These are phyloP conservation scores for Choloepus didactylus DNA, from an alignment of 2,797 vertebrate species.

Conservation along the genomic window DNA sequence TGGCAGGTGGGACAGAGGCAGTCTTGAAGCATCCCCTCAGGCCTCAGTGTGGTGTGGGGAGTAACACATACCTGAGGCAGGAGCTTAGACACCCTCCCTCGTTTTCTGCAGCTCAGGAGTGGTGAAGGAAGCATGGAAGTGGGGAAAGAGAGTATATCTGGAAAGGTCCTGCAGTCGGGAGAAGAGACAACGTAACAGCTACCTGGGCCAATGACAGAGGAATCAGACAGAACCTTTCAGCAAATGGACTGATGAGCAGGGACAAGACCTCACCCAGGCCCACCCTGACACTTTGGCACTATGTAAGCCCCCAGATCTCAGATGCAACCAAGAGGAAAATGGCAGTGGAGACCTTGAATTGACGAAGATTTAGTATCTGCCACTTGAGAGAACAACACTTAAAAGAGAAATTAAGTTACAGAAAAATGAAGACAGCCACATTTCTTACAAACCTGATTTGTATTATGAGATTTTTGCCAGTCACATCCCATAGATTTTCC, in stretches of 20 bases:
- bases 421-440: constrained; percentile 22
- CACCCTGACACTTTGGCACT: background rate
- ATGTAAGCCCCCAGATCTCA: background rate
- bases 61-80: background rate
- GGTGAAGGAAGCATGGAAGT: background rate
- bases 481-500: background rate
- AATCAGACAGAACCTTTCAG: background rate
- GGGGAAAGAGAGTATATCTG: background rate
- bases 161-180: background rate
- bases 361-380: background rate
- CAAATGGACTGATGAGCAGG: background rate
- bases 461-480: constrained; percentile 1
- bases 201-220: background rate
- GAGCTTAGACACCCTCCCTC: background rate
- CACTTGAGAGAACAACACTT: background rate
- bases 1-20: background rate
- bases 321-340: background rate
- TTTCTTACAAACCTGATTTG: constrained; percentile 28
- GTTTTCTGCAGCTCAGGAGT: background rate
- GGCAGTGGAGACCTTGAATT: background rate
- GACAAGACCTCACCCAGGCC: background rate
- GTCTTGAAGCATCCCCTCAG: background rate
- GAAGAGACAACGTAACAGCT: background rate
- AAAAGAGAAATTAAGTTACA: background rate
- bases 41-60: background rate